phyloP scores from a whole-genome alignment of 2,113 vertebrate species.

The Eonycteris spelaea region DNA sequence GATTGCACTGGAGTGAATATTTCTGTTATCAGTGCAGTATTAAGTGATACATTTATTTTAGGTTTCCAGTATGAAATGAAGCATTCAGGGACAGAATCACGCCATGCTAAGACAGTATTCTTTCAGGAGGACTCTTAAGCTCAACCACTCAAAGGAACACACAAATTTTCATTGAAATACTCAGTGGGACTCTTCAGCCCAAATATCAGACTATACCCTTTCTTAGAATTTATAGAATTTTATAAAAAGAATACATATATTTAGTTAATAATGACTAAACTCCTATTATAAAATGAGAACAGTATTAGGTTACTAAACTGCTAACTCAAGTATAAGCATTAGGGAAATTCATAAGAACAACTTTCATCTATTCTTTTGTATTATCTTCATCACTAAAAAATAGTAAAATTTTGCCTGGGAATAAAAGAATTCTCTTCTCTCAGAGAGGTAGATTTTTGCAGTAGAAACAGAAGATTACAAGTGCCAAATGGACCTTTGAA shows the following conservation, averaged over 20 bases:
- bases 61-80: neutral
- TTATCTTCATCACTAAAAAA: neutral
- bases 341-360: neutral
- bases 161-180: neutral
- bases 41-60: neutral
- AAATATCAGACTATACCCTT: neutral
- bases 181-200: neutral
- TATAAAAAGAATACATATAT: neutral
- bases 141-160: neutral
- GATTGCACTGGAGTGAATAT: neutral
- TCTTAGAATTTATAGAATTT: neutral
- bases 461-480: neutral
- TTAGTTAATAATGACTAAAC: neutral
- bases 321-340: neutral
- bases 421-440: neutral
- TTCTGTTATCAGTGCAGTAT: neutral
- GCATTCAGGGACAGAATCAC: neutral
- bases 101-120: neutral
- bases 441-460: neutral
- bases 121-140: neutral
- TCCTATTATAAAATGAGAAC: neutral
- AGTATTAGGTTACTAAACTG: neutral
- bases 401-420: neutral
- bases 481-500: neutral
- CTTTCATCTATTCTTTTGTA: neutral